phyloP scores from a whole-genome alignment of 2,888 invertebrate species.

The Craniophora ligustri region DNA sequence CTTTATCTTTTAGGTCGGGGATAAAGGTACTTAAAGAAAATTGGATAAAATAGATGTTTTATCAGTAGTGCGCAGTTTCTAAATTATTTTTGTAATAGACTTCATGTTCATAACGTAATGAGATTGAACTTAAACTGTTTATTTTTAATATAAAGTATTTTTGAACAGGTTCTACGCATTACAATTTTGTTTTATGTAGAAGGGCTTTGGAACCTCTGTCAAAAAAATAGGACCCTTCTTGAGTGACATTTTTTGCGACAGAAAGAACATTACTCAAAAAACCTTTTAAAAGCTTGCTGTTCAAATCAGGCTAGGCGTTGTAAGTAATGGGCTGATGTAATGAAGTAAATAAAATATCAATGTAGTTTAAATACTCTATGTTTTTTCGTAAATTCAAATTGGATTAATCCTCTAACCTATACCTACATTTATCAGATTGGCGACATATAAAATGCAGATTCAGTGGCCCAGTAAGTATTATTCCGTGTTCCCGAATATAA shows the following conservation, averaged over 20 bases:
- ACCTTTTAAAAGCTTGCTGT: conserved; percentile 3
- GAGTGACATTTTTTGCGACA: too few relatives aligned
- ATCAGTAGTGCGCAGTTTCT: background rate
- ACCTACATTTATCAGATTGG: conserved; percentile 30
- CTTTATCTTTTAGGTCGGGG: conserved; percentile 24
- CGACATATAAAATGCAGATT: conserved; percentile 45
- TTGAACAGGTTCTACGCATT: too few relatives aligned
- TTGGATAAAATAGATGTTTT: conserved; percentile 22
- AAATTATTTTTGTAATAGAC: background rate
- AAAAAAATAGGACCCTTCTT: too few relatives aligned
- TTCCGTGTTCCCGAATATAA: conserved; percentile 50
- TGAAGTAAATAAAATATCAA: too few relatives aligned
- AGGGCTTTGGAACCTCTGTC: too few relatives aligned
- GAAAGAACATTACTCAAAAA: background rate
- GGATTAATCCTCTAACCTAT: conserved; percentile 27
- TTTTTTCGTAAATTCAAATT: conserved; percentile 24
- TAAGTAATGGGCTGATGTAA: too few relatives aligned
- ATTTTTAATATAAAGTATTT: too few relatives aligned
- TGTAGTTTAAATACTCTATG: too few relatives aligned
- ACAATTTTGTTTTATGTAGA: too few relatives aligned
- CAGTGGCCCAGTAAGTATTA: conserved; percentile 22
- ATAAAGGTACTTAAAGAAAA: conserved; percentile 40
- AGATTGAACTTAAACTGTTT: background rate
- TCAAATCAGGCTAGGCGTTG: too few relatives aligned
- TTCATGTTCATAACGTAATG: background rate